These are phyloP conservation scores for Hippopotamus amphibius DNA, from an alignment of 2,113 vertebrate genomes.

Conservation along the genomic window DNA sequence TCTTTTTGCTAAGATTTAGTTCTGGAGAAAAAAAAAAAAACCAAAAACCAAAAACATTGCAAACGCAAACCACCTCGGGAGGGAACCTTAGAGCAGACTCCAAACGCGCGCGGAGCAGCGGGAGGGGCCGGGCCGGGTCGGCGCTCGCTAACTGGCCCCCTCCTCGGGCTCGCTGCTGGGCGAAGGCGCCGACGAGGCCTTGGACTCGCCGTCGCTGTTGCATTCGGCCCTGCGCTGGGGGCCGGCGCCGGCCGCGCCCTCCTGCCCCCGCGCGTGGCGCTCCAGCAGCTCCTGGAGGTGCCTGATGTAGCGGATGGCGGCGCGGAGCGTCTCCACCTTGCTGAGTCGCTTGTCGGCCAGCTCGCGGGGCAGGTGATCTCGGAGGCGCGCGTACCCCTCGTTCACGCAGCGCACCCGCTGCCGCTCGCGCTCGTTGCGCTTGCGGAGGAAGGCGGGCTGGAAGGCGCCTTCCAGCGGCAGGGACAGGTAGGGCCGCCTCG, in stretches of 20 bases:
- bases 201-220: slow-evolving; percentile 92
- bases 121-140: not conserved
- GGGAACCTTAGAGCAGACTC: not conserved
- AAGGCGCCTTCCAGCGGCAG: slow-evolving; percentile 89
- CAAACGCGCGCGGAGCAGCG: not conserved
- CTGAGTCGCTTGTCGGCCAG: slow-evolving; percentile 93
- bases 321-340: slow-evolving; percentile 96
- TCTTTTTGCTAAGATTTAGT: slow-evolving; percentile 43
- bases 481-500: slow-evolving; percentile 85
- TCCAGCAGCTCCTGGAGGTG: slow-evolving; percentile 93
- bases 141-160: slow-evolving; percentile 73
- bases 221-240: slow-evolving; percentile 81
- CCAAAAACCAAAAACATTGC: not conserved
- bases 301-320: slow-evolving; percentile 95
- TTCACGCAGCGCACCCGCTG: slow-evolving; percentile 96
- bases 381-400: slow-evolving; percentile 94
- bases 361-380: slow-evolving; percentile 93
- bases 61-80: not conserved
- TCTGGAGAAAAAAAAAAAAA: not conserved
- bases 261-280: slow-evolving; percentile 80
- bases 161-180: slow-evolving; percentile 89
- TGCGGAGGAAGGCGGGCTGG: slow-evolving; percentile 94
- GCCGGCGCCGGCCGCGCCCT: slow-evolving; percentile 50
- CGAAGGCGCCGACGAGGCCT: slow-evolving; percentile 86
- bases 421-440: slow-evolving; percentile 94